Conservation (phyloP, 1,140 invertebrate species). For the Drosophila azteca region DNA sequence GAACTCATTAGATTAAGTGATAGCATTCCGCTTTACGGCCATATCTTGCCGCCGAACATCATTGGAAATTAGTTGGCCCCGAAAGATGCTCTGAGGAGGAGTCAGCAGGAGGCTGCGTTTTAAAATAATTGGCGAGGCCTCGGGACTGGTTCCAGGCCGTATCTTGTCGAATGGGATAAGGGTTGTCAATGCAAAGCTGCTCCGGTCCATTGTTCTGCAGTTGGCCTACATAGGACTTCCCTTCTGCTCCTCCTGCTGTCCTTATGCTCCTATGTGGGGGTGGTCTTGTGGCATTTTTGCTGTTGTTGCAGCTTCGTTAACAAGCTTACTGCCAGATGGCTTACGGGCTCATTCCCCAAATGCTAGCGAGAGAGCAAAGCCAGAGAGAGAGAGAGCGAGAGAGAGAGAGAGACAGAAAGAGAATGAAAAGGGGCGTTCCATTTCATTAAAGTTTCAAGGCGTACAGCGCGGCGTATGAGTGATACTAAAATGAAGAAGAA, state of each 20-base stretch:
- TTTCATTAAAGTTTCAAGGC: constrained; percentile 66
- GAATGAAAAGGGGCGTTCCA: constrained; percentile 30
- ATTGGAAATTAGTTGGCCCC: constrained; percentile 18
- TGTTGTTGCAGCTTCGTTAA: constrained; percentile 41
- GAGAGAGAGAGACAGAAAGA: neutral
- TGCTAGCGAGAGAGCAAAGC: neutral
- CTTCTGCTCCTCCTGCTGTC: neutral
- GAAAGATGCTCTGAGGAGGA: neutral
- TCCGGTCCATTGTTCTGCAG: constrained; percentile 26
- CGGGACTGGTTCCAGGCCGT: constrained; percentile 5
- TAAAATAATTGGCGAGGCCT: constrained; percentile 12
- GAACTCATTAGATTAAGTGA: constrained; percentile 55
- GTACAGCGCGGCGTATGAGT: constrained; percentile 51
- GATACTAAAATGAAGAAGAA: constrained; percentile 48
- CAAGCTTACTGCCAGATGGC: constrained; percentile 46
- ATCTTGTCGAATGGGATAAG: constrained; percentile 14
- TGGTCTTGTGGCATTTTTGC: too few relatives aligned
- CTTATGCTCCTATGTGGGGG: constrained; percentile 18
- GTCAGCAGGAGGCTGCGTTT: too few relatives aligned
- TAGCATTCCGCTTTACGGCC: constrained; percentile 34
- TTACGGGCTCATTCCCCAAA: constrained; percentile 27
- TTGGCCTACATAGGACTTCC: constrained; percentile 20
- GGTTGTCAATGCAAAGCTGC: constrained; percentile 31
- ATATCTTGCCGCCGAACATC: constrained; percentile 20
- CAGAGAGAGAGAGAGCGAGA: neutral